phyloP scores from a whole-genome alignment of 2,113 vertebrate species.

The Tylochromis polylepis region DNA sequence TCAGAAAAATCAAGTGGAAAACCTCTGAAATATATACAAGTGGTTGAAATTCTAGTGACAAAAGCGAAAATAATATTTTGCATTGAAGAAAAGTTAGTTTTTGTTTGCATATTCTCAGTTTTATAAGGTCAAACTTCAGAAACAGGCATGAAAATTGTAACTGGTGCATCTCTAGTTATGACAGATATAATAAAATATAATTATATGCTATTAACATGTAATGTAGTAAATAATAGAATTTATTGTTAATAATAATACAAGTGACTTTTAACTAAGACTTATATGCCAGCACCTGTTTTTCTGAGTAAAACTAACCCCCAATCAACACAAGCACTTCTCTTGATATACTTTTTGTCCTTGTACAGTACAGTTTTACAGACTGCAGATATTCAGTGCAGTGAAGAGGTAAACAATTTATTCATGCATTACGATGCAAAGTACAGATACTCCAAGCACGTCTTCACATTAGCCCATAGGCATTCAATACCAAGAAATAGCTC shows the following conservation, averaged over 20 bases:
- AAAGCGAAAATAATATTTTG: not conserved
- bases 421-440: not conserved
- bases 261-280: not conserved
- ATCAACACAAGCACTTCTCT: not conserved
- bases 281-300: not conserved
- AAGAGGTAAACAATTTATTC: not conserved
- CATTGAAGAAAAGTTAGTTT: not conserved
- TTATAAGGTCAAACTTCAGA: not conserved
- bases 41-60: not conserved
- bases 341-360: not conserved
- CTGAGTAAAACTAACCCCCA: not conserved
- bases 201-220: not conserved
- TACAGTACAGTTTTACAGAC: not conserved
- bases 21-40: not conserved
- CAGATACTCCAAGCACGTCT: conserved; percentile 1
- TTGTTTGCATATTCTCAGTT: not conserved
- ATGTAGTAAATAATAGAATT: not conserved
- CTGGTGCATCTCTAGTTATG: not conserved
- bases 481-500: conserved; percentile 9
- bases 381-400: not conserved
- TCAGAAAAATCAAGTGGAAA: not conserved
- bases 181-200: not conserved
- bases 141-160: not conserved
- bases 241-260: not conserved
- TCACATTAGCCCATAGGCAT: conserved; percentile 5